Conservation (phyloP, 2,113 vertebrate species). For the Accipiter virgatus region DNA sequence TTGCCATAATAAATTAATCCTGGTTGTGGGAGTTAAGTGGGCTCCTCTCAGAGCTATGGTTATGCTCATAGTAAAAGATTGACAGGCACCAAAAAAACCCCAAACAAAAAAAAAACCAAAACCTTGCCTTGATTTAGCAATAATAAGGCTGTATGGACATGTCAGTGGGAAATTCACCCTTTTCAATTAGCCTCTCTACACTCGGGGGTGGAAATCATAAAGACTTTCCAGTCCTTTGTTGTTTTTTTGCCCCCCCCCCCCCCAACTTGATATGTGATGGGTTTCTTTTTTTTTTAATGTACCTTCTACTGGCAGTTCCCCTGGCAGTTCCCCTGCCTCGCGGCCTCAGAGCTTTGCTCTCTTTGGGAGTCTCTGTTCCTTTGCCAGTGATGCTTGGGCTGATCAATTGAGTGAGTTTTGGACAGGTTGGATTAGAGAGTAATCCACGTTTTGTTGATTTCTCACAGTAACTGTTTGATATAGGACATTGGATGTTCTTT, state of each 20-base stretch:
- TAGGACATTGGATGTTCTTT: neutral
- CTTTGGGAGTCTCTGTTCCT: neutral
- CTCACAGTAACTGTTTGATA: neutral
- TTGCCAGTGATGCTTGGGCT: neutral
- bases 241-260: neutral
- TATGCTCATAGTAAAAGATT: neutral
- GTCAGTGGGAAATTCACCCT: neutral
- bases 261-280: neutral
- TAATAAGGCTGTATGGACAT: neutral
- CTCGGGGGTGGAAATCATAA: neutral
- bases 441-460: neutral
- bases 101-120: fast-evolving
- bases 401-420: neutral
- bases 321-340: neutral
- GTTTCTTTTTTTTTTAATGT: neutral
- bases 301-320: neutral
- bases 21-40: neutral
- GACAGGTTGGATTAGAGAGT: neutral
- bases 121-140: neutral
- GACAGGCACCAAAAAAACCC: fast-evolving
- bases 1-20: neutral
- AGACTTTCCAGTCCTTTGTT: neutral
- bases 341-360: neutral
- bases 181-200: neutral
- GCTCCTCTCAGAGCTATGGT: neutral